phyloP scores from a whole-genome alignment of 2,888 invertebrate species.

The Melanostoma scalare region DNA sequence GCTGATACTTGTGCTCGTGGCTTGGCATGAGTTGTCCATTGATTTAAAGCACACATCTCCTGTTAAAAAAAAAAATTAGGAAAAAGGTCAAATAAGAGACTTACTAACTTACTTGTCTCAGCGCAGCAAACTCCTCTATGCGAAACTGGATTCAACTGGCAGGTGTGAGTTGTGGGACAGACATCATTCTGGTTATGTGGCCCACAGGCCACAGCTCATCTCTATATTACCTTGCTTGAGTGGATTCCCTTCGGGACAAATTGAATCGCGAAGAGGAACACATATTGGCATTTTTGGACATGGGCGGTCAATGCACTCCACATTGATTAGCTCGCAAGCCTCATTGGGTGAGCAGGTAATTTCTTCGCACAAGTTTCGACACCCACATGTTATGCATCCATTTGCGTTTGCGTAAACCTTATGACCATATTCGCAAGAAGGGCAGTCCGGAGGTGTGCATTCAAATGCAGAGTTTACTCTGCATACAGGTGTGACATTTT shows the following conservation, averaged over 20 bases:
- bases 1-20: slow-evolving; percentile 78
- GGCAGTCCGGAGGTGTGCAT: slow-evolving; percentile 79
- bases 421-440: slow-evolving; percentile 86
- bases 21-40: slow-evolving; percentile 85
- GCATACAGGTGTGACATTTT: slow-evolving; percentile 82
- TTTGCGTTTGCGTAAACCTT: slow-evolving; percentile 84
- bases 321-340: slow-evolving; percentile 85
- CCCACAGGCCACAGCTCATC: slow-evolving; percentile 88
- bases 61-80: slow-evolving; percentile 77
- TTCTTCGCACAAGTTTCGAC: slow-evolving; percentile 90
- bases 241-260: slow-evolving; percentile 87
- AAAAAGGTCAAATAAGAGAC: neutral
- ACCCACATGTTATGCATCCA: slow-evolving; percentile 89
- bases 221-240: slow-evolving; percentile 84
- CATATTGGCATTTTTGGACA: slow-evolving; percentile 92
- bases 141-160: slow-evolving; percentile 91
- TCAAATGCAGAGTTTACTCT: slow-evolving; percentile 80
- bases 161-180: slow-evolving; percentile 93
- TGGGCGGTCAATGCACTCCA: slow-evolving; percentile 86
- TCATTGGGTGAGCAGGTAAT: slow-evolving; percentile 87
- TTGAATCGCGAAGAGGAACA: slow-evolving; percentile 87
- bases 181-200: slow-evolving; percentile 88
- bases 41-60: slow-evolving; percentile 92
- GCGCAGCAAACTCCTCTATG: slow-evolving; percentile 94
- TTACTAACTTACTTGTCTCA: slow-evolving; percentile 86